A percentile compares a stretch with the other conserved stretches of the same genome.
These are phyloP conservation scores for Halichoeres trimaculatus DNA, from an alignment of 2,113 vertebrate genomes.

Conservation along the genomic window DNA sequence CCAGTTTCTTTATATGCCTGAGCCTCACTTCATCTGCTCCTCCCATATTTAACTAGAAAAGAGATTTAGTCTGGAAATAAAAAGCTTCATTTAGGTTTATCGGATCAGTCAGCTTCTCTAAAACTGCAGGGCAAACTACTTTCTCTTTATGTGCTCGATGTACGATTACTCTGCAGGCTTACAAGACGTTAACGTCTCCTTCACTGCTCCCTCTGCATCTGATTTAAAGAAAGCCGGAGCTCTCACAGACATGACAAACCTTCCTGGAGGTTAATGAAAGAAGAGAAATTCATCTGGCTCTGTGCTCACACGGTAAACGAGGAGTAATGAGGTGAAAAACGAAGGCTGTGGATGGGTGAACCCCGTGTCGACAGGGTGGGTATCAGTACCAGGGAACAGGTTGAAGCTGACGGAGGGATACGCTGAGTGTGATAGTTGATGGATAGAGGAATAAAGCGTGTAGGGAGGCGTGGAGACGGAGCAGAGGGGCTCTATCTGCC, in stretches of 20 bases:
- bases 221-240: background rate
- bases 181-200: background rate
- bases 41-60: background rate
- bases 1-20: background rate
- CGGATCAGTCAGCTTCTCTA: background rate
- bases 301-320: conserved; percentile 20
- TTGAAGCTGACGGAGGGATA: conserved; percentile 21
- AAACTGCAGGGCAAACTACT: background rate
- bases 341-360: conserved; percentile 28
- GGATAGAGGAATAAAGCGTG: conserved; percentile 54
- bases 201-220: background rate
- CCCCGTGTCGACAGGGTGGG: conserved; percentile 4
- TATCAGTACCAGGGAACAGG: background rate
- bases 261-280: conserved; percentile 7
- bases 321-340: conserved; percentile 44
- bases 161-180: background rate
- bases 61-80: background rate
- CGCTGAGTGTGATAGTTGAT: conserved; percentile 36
- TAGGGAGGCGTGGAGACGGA: conserved; percentile 39
- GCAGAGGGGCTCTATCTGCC: conserved; percentile 60
- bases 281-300: background rate
- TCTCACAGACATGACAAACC: conserved; percentile 2
- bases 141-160: background rate
- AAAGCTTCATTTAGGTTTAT: background rate
- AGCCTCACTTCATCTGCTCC: background rate